Percentiles rank a stretch among this genome's conserved stretches.
phyloP scores from a whole-genome alignment of 1,140 invertebrate species.

The Drosophila pseudoananassae region DNA sequence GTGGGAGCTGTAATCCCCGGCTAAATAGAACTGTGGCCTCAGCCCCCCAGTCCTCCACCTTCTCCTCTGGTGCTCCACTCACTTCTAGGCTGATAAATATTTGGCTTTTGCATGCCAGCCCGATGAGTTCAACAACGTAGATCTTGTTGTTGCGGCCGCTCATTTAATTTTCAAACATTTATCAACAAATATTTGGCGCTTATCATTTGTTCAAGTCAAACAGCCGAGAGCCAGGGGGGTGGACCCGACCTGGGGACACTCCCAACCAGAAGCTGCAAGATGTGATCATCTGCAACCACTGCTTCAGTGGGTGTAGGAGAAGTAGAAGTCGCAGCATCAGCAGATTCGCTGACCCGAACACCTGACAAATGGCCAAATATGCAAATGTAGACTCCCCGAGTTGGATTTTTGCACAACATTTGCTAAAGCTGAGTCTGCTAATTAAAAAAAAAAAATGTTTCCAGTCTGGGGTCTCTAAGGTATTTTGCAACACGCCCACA shows the following conservation, averaged over 20 bases:
- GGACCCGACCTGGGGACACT: constrained; percentile 5
- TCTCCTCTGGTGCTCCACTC: neutral
- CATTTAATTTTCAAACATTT: constrained; percentile 81
- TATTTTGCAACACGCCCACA: constrained; percentile 16
- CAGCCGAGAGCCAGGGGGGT: constrained; percentile 6
- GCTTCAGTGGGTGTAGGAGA: neutral
- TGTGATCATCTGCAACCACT: constrained; percentile 15
- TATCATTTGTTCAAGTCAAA: constrained; percentile 71
- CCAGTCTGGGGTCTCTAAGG: constrained; percentile 9
- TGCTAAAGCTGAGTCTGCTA: constrained; percentile 29
- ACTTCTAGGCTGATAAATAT: constrained; percentile 73
- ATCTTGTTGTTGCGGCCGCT: constrained; percentile 53
- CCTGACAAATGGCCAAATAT: constrained; percentile 32
- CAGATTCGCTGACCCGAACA: constrained; percentile 48
- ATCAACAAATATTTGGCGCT: constrained; percentile 78
- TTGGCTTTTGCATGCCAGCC: constrained; percentile 74
- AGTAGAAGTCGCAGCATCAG: constrained; percentile 18
- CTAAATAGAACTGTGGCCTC: constrained; percentile 33
- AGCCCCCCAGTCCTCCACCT: neutral
- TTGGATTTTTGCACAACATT: constrained; percentile 31
- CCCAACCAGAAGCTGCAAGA: constrained; percentile 30
- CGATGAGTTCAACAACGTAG: constrained; percentile 71
- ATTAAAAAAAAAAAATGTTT: constrained; percentile 13
- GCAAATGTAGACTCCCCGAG: constrained; percentile 16
- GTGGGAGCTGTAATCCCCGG: constrained; percentile 60